Conservation (phyloP, 2,888 invertebrate species). For the Himalopsyche anomala region DNA sequence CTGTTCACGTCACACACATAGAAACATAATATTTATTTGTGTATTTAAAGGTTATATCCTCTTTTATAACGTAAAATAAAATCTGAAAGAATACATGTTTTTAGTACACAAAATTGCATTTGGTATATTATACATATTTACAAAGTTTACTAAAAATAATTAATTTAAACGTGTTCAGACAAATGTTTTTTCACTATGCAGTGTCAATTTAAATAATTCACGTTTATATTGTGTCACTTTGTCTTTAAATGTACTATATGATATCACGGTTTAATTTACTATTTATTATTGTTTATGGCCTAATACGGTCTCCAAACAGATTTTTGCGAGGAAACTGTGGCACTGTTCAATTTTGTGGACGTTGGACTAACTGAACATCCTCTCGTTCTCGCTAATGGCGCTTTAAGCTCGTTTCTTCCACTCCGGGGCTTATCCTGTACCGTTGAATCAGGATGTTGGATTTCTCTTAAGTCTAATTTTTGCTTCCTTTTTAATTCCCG, state of each 20-base stretch:
- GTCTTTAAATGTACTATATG: not conserved
- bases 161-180: not conserved
- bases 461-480: slow-evolving; percentile 68
- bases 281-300: slow-evolving; percentile 62
- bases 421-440: slow-evolving; percentile 75
- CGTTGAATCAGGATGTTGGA: slow-evolving; percentile 79
- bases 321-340: slow-evolving; percentile 78
- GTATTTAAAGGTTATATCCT: not conserved
- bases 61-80: not conserved
- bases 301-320: slow-evolving; percentile 87
- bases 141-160: too few species aligned
- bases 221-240: not conserved
- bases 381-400: slow-evolving; percentile 77
- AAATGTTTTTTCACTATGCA: not conserved
- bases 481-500: slow-evolving; percentile 74
- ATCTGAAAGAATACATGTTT: slow-evolving; percentile 5
- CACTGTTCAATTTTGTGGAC: slow-evolving; percentile 78
- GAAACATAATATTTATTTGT: not conserved
- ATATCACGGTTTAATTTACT: not conserved
- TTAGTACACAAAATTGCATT: not conserved
- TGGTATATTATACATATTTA: not conserved
- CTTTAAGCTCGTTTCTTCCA: slow-evolving; percentile 78
- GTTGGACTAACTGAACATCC: slow-evolving; percentile 74
- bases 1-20: slow-evolving; percentile 30
- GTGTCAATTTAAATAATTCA: not conserved